A percentile compares a stretch with the other conserved stretches of the same genome.
Conservation (phyloP, 2,888 invertebrate genomes). For the Sarcophaga variegata region DNA sequence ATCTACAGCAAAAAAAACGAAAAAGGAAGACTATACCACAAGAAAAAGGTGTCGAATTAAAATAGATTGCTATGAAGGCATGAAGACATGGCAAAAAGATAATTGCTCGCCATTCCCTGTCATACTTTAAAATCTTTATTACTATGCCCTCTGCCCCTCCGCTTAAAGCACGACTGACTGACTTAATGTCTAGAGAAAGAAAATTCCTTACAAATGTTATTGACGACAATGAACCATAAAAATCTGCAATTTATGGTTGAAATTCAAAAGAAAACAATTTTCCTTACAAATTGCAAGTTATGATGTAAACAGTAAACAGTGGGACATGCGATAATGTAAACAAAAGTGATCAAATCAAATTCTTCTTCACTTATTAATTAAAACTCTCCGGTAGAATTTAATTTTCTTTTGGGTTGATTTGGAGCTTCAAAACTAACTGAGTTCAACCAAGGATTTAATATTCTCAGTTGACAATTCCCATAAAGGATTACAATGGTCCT, state of each 20-base stretch:
- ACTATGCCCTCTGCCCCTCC: neutral
- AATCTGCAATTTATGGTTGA: slow-evolving; percentile 29
- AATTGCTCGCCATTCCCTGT: slow-evolving; percentile 52
- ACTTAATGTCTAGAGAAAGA: slow-evolving; percentile 5
- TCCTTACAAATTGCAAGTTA: neutral
- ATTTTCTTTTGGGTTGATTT: no score
- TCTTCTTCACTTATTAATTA: no score
- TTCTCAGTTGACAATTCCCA: neutral
- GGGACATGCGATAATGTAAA: neutral
- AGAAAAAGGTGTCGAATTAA: neutral
- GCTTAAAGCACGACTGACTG: neutral
- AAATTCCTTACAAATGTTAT: slow-evolving; percentile 53
- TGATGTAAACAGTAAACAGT: neutral
- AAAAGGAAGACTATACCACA: no score
- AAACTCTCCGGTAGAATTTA: no score
- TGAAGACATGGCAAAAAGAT: slow-evolving; percentile 21
- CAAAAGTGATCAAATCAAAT: neutral
- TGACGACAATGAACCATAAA: slow-evolving; percentile 44
- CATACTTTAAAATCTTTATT: slow-evolving; percentile 50
- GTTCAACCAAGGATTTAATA: neutral
- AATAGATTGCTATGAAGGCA: no score
- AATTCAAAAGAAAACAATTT: neutral
- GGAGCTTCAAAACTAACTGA: neutral
- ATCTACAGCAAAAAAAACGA: neutral
- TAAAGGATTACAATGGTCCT: neutral